Evolutionary conservation across 2,888 invertebrate species (phyloP).

Genomic region (Amphipoea lucens): DNA sequence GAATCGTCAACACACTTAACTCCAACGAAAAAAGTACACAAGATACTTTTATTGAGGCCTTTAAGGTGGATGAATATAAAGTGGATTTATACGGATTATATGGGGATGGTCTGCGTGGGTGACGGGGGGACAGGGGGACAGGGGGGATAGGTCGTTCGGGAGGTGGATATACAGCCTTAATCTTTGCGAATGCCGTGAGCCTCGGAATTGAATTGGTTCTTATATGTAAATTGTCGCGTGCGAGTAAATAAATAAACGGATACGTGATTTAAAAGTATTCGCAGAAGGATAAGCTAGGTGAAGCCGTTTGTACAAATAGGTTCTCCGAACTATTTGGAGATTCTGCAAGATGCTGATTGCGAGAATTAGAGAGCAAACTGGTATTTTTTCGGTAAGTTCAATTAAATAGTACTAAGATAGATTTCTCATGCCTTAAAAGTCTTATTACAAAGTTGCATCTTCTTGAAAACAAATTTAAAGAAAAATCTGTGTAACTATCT

Average conservation of each 20-base stretch:
- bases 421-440: not conserved
- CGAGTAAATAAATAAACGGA: constrained; percentile 88
- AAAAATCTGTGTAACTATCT: not conserved
- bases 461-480: not conserved
- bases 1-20: constrained; percentile 70
- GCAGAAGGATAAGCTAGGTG: constrained; percentile 76
- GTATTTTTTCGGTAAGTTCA: not conserved
- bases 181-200: constrained; percentile 86
- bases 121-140: constrained; percentile 60
- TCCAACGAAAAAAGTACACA: constrained; percentile 77
- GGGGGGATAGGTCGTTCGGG: constrained; percentile 69
- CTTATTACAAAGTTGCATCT: not conserved
- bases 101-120: constrained; percentile 80
- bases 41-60: constrained; percentile 88
- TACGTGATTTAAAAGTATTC: constrained; percentile 84
- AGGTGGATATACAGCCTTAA: constrained; percentile 82
- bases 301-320: constrained; percentile 69
- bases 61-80: constrained; percentile 90
- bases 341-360: constrained; percentile 58
- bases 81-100: constrained; percentile 89
- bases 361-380: constrained; percentile 35
- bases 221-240: constrained; percentile 88
- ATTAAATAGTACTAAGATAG: not conserved
- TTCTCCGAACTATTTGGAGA: constrained; percentile 57
- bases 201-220: constrained; percentile 88